Evolutionary conservation across 2,888 invertebrate genomes (phyloP), one percentile per base, ranked within the genome.

Genomic region (Anthophora plumipes): DNA sequence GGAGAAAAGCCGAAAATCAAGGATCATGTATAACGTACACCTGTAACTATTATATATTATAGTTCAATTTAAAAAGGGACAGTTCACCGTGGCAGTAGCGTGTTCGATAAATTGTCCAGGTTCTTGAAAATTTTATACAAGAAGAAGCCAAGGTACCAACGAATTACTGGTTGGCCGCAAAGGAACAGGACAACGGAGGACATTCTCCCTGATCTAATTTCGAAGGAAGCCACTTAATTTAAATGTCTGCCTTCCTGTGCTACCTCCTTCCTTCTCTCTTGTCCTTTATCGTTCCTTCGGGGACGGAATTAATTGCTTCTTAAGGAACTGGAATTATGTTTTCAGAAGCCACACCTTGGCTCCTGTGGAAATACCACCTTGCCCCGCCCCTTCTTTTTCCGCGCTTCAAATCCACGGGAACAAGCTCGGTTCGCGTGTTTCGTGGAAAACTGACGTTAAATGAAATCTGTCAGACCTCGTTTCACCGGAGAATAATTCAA

Each of bases 251-350:
- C 79, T 77, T 68, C 60, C 72, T 59, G 70, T 50, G 43, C 78
- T 37, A 48, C 68, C 68, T 63, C 69, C 77, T 20, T 17, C 12
- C 8, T 55, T 22, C 50, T 73, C 80, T 70, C 50, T 77, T 80
- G 59, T 61, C 77, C 85, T 87, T 87, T 89, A 87, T 85, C 84
- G 86, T 87, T 79, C 87, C 88, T 86, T 77, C 66, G 90, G 87
- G 90, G 88, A 90, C 84, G 85, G 84, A 91, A 92, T 92, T 92
- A 92, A 92, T 92, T 92, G 91, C 91, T 91, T 90, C 92, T 91
- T 91, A 91, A 91, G 90, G 87, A 91, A 91, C 87, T 87, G 85
- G 88, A 92, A 92, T 92, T 90, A 92, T 90, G 91, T 92, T 91
- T 91, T 88, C 88, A 87, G 76, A 85, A 90, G 87, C 87, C 85